Conservation (phyloP, 1,140 invertebrate species). For the Cataglyphis hispanica region DNA sequence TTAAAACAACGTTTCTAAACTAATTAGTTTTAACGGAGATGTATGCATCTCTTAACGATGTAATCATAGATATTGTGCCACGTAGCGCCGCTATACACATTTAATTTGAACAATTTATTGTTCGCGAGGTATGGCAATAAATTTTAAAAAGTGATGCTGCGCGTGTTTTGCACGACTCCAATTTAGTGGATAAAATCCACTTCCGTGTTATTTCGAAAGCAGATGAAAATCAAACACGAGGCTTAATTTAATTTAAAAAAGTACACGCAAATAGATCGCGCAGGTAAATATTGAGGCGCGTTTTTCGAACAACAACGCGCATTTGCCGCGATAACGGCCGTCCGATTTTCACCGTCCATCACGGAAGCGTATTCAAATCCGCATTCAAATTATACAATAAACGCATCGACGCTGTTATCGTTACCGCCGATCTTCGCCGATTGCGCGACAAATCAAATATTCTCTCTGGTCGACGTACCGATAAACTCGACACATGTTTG, state of each 20-base stretch:
- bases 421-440: slow-evolving; percentile 62
- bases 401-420: slow-evolving; percentile 51
- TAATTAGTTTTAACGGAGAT: background rate
- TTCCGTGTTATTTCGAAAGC: slow-evolving; percentile 49
- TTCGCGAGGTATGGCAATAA: background rate
- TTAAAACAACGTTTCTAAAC: slow-evolving; percentile 3
- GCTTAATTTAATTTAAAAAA: slow-evolving; percentile 52
- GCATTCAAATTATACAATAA: slow-evolving; percentile 59
- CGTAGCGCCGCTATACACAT: background rate
- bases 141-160: slow-evolving; percentile 9
- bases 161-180: background rate
- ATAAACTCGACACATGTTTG: slow-evolving; percentile 63
- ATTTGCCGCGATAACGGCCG: slow-evolving; percentile 65
- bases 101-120: slow-evolving; percentile 10
- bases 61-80: slow-evolving; percentile 15
- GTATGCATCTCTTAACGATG: background rate
- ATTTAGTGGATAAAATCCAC: slow-evolving; percentile 47
- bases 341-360: slow-evolving; percentile 57
- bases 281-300: slow-evolving; percentile 35
- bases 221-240: slow-evolving; percentile 56
- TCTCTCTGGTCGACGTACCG: slow-evolving; percentile 49
- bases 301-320: slow-evolving; percentile 64
- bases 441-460: slow-evolving; percentile 64
- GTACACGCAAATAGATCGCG: slow-evolving; percentile 36
- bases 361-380: slow-evolving; percentile 53